Evolutionary conservation across 2,113 vertebrate genomes (phyloP).

Genomic region (Eudyptes chrysolophus): DNA sequence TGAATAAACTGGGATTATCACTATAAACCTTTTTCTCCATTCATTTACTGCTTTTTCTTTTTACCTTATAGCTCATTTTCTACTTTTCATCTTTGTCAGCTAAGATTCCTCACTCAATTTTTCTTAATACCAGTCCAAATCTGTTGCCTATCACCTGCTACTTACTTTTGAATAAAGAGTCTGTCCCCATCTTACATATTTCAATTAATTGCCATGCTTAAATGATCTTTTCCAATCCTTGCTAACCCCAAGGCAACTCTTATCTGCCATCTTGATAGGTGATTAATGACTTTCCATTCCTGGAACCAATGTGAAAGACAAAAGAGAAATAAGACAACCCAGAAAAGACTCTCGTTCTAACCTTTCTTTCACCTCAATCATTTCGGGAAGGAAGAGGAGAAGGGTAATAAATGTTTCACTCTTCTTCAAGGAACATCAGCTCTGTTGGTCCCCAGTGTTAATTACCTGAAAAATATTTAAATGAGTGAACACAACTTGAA

Average conservation of each 20-base stretch:
- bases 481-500: neutral
- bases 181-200: neutral
- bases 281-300: conserved; percentile 56
- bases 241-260: neutral
- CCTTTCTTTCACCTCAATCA: conserved; percentile 17
- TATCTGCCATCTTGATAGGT: conserved; percentile 2
- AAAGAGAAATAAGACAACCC: conserved; percentile 9
- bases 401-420: conserved; percentile 10
- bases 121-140: conserved; percentile 1
- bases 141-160: conserved; percentile 24
- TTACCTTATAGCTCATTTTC: neutral
- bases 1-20: neutral
- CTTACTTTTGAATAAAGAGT: conserved; percentile 3
- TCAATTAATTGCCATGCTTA: conserved; percentile 24
- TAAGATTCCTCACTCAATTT: neutral
- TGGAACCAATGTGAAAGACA: conserved; percentile 16
- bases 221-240: neutral
- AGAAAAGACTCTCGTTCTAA: neutral
- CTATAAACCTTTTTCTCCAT: neutral
- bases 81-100: neutral
- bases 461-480: conserved; percentile 6
- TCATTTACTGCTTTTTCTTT: neutral
- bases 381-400: neutral
- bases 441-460: neutral
- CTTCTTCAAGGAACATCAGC: neutral